Evolutionary conservation across 2,888 invertebrate species (phyloP).

Genomic region (Coelopa pilipes): DNA sequence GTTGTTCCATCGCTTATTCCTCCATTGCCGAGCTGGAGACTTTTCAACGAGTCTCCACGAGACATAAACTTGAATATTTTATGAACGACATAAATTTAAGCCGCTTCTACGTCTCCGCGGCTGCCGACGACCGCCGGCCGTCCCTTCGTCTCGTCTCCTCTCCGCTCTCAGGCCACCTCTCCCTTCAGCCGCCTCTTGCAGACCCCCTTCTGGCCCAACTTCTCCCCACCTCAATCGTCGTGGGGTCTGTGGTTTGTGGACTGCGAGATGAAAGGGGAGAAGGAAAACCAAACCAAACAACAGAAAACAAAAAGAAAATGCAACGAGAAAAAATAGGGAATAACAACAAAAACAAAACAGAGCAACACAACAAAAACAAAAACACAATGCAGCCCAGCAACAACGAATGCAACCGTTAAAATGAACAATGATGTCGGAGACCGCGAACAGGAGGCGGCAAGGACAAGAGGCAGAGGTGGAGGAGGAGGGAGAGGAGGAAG

Average conservation of each 20-base stretch:
- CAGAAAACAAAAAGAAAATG: too few species aligned
- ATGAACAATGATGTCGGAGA: not conserved
- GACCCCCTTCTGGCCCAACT: too few species aligned
- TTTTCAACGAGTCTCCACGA: slow-evolving; percentile 6
- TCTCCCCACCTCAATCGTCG: too few species aligned
- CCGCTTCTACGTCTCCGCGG: slow-evolving; percentile 9
- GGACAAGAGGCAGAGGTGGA: not conserved
- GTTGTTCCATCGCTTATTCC: too few species aligned
- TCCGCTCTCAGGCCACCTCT: too few species aligned
- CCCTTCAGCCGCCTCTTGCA: too few species aligned
- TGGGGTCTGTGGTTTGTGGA: too few species aligned
- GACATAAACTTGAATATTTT: slow-evolving; percentile 39
- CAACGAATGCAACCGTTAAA: too few species aligned
- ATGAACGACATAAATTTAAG: slow-evolving; percentile 34
- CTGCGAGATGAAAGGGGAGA: too few species aligned
- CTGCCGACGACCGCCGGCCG: not conserved
- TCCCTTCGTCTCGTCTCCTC: too few species aligned
- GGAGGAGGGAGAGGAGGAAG: not conserved
- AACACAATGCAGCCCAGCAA: not conserved
- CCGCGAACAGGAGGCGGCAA: not conserved
- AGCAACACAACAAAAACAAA: slow-evolving; percentile 2
- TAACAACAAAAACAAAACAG: not conserved
- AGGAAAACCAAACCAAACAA: not conserved
- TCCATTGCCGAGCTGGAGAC: slow-evolving; percentile 24
- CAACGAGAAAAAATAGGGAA: too few species aligned